Percentiles rank a stretch among this genome's conserved stretches.
phyloP scores from a whole-genome alignment of 2,797 vertebrate genomes.

The Xerus rutilus region DNA sequence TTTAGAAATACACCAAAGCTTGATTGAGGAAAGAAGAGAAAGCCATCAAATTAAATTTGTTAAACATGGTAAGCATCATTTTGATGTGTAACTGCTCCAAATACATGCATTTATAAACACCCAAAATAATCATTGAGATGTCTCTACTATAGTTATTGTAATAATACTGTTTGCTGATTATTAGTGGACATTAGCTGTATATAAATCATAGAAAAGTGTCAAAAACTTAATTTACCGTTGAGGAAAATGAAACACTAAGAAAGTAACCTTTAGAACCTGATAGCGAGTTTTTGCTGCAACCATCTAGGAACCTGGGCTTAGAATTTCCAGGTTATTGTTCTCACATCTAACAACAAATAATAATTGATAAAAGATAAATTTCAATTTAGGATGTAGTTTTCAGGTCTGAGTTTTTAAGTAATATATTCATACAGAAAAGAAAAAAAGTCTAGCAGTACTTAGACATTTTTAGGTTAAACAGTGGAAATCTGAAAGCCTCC shows the following conservation, averaged over 20 bases:
- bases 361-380: neutral
- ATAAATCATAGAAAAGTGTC: neutral
- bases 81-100: conserved; percentile 20
- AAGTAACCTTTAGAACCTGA: conserved; percentile 23
- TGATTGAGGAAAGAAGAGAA: conserved; percentile 29
- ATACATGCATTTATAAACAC: neutral
- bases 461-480: neutral
- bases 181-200: neutral
- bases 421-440: neutral
- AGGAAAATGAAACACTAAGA: conserved; percentile 8
- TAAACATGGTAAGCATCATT: neutral
- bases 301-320: neutral
- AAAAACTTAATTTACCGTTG: neutral
- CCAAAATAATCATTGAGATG: conserved; percentile 29
- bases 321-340: conserved; percentile 42
- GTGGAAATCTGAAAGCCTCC: neutral
- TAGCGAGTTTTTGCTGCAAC: neutral
- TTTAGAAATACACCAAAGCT: conserved; percentile 49
- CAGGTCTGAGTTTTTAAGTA: conserved; percentile 29
- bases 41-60: conserved; percentile 5
- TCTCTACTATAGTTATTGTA: neutral
- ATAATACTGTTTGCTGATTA: neutral
- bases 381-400: conserved; percentile 24
- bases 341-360: neutral
- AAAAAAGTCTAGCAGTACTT: neutral